Base-by-base conservation (phyloP, 2,888 invertebrate species). In the Drosophila pullipes region DNA sequence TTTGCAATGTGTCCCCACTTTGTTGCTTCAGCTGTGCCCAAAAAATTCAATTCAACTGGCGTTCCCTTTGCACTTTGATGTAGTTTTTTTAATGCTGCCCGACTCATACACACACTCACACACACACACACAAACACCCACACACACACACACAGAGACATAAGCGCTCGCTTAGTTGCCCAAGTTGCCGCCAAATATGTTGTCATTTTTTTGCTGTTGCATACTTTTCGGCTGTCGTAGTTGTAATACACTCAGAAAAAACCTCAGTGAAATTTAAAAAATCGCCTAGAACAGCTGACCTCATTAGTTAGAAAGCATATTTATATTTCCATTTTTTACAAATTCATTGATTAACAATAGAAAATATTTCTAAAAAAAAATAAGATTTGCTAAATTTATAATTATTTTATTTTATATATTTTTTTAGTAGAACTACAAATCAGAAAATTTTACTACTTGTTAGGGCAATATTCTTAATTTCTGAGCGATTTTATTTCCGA, bases 41-140 rank as follows among this genome's bases (percentile, higher is more conserved):
- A 88, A 88, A 88, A 87, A 86, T 87, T 85, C 73, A 87, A 87
- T 85, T 75, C 88, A 74, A 74, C 83, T 83, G 80, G 68, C 78
- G 71, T 80, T 85, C 73, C 74, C 77, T 81, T 77, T 84, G 81
- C 74, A 70, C 82, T 87, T 83, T 85, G 88, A 79, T 79, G 61
- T 69, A 52, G 55, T 69, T 75, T 79, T 74, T 74, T 49, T 35
- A 62, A 75, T 73, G 69, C 70, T 52, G 31, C 13, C 28, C 41
- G 39, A 74, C 58, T 30, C 18, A 33, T 16, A 47, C 35, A 30
- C 33, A 16, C 35, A 1, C 52, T n/a, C 9, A 33, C 33, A 47
- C 35, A 30, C 33, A 16, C 55, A 5, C 33, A 10, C 25, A 22
- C 44, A 44, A 33, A 16, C 55, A 37, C 47, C 2, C 35, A 9